A percentile compares a stretch with the other conserved stretches of the same genome.
Conservation (phyloP, 2,113 vertebrate genomes). For the Scomber japonicus region DNA sequence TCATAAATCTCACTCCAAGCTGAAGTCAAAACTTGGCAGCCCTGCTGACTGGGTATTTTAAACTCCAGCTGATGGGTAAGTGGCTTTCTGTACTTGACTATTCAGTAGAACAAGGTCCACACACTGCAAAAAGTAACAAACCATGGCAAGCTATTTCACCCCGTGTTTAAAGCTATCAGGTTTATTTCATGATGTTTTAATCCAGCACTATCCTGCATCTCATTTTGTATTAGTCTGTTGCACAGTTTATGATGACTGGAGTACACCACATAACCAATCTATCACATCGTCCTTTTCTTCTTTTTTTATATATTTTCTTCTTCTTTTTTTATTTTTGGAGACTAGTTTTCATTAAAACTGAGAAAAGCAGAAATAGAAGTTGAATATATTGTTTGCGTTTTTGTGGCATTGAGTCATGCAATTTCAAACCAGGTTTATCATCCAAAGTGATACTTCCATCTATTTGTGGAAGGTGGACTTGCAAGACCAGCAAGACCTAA, state of each 20-base stretch:
- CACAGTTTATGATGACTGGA: background rate
- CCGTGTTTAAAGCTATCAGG: background rate
- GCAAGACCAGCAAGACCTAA: too few relatives aligned
- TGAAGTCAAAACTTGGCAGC: too few relatives aligned
- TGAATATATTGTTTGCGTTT: too few relatives aligned
- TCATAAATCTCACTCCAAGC: too few relatives aligned
- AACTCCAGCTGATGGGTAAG: slow-evolving; percentile 69
- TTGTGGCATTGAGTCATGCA: too few relatives aligned
- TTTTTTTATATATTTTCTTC: too few relatives aligned
- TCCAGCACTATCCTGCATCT: background rate
- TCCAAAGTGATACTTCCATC: background rate
- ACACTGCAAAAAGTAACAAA: slow-evolving; percentile 56
- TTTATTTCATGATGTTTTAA: background rate
- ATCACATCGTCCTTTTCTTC: background rate
- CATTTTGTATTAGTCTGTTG: background rate
- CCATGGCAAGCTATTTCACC: slow-evolving; percentile 15
- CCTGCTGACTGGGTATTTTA: slow-evolving; percentile 68
- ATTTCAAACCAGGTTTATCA: background rate
- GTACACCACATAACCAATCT: too few relatives aligned
- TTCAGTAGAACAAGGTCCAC: slow-evolving; percentile 57
- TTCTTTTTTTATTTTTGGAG: too few relatives aligned
- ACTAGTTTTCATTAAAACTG: too few relatives aligned
- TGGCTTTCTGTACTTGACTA: slow-evolving; percentile 71
- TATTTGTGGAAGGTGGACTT: background rate
- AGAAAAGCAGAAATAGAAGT: too few relatives aligned